Evolutionary conservation across 2,797 vertebrate genomes (phyloP).

Genomic region (Thalassophryne amazonica): DNA sequence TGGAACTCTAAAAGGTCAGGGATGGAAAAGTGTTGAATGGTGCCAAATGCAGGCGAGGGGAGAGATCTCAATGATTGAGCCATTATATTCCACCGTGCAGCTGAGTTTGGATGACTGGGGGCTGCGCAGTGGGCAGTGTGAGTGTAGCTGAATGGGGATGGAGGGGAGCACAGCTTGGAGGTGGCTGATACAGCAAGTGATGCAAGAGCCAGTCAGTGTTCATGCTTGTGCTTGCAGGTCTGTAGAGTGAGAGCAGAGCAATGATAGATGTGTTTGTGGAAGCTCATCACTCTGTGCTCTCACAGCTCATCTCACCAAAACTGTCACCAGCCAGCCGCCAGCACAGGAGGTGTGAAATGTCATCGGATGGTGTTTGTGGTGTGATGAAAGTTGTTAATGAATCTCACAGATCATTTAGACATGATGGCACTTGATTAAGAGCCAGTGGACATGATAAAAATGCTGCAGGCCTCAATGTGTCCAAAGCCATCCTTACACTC

Average conservation of each 20-base stretch:
- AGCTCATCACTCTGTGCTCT: constrained; percentile 34
- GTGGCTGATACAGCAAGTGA: constrained; percentile 10
- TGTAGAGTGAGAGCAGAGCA: too few species aligned
- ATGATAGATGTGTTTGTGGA: constrained; percentile 70
- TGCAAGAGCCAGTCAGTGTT: constrained; percentile 63
- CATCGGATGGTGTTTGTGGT: too few species aligned
- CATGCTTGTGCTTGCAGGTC: constrained; percentile 61
- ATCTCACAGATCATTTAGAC: too few species aligned
- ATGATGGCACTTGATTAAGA: too few species aligned
- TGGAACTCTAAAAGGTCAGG: constrained; percentile 31
- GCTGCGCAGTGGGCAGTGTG: constrained; percentile 5
- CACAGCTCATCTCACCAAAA: not conserved
- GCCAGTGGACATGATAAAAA: too few species aligned
- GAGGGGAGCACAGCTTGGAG: not conserved
- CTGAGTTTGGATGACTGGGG: constrained; percentile 45
- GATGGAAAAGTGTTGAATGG: constrained; percentile 47
- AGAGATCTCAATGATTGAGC: constrained; percentile 31
- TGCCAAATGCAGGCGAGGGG: constrained; percentile 24
- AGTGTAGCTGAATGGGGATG: constrained; percentile 2
- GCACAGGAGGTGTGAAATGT: not conserved
- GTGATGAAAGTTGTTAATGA: too few species aligned
- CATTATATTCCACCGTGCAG: constrained; percentile 42
- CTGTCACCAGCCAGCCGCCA: not conserved
- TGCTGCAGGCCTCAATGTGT: too few species aligned
- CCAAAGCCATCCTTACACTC: too few species aligned